phyloP scores from a whole-genome alignment of 2,888 invertebrate species.

The Lamellibrachia columna region DNA sequence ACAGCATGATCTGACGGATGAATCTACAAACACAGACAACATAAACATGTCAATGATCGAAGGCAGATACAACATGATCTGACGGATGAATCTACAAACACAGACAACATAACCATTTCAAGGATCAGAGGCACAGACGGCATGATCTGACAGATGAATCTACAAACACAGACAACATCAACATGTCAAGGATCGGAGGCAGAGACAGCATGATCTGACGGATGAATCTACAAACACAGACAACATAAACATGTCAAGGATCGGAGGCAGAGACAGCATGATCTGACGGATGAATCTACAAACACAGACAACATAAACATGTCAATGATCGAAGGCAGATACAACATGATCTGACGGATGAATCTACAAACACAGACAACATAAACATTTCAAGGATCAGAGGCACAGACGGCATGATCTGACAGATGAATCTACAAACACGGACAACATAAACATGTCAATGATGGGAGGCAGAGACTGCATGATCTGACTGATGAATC shows the following conservation, averaged over 20 bases:
- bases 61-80: neutral
- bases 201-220: slow-evolving; percentile 83
- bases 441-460: slow-evolving; percentile 75
- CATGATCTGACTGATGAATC: slow-evolving; percentile 75
- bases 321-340: too few relatives aligned
- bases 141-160: slow-evolving; percentile 75
- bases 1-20: slow-evolving; percentile 60
- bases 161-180: slow-evolving; percentile 60
- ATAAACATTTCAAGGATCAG: too few relatives aligned
- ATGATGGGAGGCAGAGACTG: slow-evolving; percentile 87
- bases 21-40: too few relatives aligned
- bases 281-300: neutral
- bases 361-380: slow-evolving; percentile 67
- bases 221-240: slow-evolving; percentile 54
- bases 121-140: slow-evolving; percentile 76
- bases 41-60: neutral
- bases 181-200: slow-evolving; percentile 88
- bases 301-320: too few relatives aligned
- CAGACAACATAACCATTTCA: neutral
- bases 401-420: too few relatives aligned
- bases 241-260: slow-evolving; percentile 30
- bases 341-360: slow-evolving; percentile 79
- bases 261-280: too few relatives aligned
- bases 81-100: too few relatives aligned
- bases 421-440: too few relatives aligned